These are phyloP conservation scores for Ammodytes dubius DNA, from an alignment of 2,113 vertebrate genomes.

Conservation along the genomic window DNA sequence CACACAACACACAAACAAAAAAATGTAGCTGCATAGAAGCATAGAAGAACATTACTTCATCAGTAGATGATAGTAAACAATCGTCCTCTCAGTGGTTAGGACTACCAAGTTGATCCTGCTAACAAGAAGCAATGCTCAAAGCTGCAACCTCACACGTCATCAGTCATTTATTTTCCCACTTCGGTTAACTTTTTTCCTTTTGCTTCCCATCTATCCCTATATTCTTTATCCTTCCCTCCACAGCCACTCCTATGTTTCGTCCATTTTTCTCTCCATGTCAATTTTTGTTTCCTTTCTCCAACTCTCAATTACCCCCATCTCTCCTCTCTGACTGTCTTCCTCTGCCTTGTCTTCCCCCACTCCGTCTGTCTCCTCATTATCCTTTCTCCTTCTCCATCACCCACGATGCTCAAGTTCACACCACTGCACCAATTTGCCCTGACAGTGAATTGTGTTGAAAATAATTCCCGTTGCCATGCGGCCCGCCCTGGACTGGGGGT, in stretches of 20 bases:
- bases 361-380: slow-evolving; percentile 60
- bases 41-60: slow-evolving; percentile 22
- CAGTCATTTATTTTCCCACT: slow-evolving; percentile 11
- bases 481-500: slow-evolving; percentile 39
- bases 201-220: slow-evolving; percentile 6
- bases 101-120: slow-evolving; percentile 27
- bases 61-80: slow-evolving; percentile 19
- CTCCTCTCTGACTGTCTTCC: slow-evolving; percentile 34
- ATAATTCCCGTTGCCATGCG: slow-evolving; percentile 56
- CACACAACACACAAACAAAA: slow-evolving; percentile 4
- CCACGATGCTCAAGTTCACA: slow-evolving; percentile 54
- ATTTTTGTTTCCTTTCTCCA: slow-evolving; percentile 6
- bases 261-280: not conserved
- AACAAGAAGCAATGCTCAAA: slow-evolving; percentile 28
- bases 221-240: not conserved
- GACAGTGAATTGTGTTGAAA: slow-evolving; percentile 68
- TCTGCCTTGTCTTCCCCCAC: slow-evolving; percentile 21
- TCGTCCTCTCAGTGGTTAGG: slow-evolving; percentile 24
- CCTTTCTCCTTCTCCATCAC: slow-evolving; percentile 52
- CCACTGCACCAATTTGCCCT: slow-evolving; percentile 64
- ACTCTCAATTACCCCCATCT: slow-evolving; percentile 23
- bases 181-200: slow-evolving; percentile 1
- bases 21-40: not conserved
- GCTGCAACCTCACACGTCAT: slow-evolving; percentile 14
- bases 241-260: not conserved